Evolutionary conservation across 92 coral and sea anemone genomes (phyloP), one percentile per base, ranked within the genome.

Genomic region (Zoanthus gigantus): DNA sequence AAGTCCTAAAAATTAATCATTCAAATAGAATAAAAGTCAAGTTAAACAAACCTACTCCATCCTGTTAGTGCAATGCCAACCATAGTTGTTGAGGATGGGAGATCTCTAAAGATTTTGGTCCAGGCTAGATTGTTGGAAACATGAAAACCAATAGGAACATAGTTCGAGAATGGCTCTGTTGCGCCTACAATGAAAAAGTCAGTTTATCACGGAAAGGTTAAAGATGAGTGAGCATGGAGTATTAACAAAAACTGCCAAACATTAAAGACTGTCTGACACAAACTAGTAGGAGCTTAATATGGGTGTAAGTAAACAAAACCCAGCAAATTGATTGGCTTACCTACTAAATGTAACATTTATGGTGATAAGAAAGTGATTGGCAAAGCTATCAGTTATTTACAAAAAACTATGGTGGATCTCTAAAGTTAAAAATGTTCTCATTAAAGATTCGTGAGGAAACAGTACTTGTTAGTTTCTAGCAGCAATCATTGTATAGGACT

Each of bases 51-150:
- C 98, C 99, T 95, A 72, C 98, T 95, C 99, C 99, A 96, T 42
- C 99, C 99, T 3, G 99, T 96, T 12, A 96, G 75, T 10, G 98
- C 99, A 44, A 96, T 92, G 7, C 99, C 99, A 34, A 91, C 61
- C 63, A 96, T 91, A 74, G 90, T 66, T 46, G 93, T 89, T 13
- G 92, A 74, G 63, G 86, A 77, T 13, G 99, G 95, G 2, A 95
- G 89, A 84, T 74, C 88, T 61, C 91, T 71, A 78, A 96, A 93
- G 34, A 95, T 83, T 42, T 86, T 90, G 32, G 96, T 89, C 99
- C 99, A 96, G 30, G 94, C 93, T 37, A 95, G 63, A 76, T 95
- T 96, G 83, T 96, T 96, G 12, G 96, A 82, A 47, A 96, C 94
- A 75, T 96, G 99, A 76, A 90, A 94, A 12, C 93, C 92, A 73